These are phyloP conservation scores for Ceratosolen fusciceps DNA, from an alignment of 1,140 invertebrate species.

Conservation along the genomic window DNA sequence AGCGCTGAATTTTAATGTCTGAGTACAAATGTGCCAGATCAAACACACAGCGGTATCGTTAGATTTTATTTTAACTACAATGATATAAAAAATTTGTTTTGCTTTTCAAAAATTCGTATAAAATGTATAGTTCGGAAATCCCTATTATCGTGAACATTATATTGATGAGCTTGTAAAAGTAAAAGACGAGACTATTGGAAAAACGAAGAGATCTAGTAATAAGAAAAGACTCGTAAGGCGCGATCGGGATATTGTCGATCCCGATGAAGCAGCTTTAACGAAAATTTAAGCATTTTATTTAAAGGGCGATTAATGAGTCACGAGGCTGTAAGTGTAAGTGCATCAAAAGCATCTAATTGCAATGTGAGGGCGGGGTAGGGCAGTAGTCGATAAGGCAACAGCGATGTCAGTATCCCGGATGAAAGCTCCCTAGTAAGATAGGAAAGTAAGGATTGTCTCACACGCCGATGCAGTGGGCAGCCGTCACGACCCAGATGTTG, in stretches of 20 bases:
- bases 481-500: not conserved
- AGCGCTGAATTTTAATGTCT: not conserved
- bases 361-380: no score
- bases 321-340: no score
- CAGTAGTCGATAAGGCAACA: no score
- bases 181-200: not conserved
- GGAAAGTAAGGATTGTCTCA: constrained; percentile 2
- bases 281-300: no score
- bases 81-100: not conserved
- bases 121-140: not conserved
- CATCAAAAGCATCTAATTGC: no score
- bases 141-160: not conserved
- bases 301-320: no score
- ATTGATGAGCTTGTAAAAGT: not conserved
- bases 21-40: not conserved
- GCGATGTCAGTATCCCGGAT: no score
- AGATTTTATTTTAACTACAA: not conserved
- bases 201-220: not conserved
- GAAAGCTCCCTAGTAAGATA: no score
- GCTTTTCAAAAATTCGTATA: not conserved
- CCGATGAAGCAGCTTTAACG: no score
- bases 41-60: not conserved
- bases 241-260: not conserved
- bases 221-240: not conserved
- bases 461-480: constrained; percentile 16